A percentile compares a stretch with the other conserved stretches of the same genome.
phyloP scores from a whole-genome alignment of 2,888 invertebrate species.

The Drosophila phalerata region DNA sequence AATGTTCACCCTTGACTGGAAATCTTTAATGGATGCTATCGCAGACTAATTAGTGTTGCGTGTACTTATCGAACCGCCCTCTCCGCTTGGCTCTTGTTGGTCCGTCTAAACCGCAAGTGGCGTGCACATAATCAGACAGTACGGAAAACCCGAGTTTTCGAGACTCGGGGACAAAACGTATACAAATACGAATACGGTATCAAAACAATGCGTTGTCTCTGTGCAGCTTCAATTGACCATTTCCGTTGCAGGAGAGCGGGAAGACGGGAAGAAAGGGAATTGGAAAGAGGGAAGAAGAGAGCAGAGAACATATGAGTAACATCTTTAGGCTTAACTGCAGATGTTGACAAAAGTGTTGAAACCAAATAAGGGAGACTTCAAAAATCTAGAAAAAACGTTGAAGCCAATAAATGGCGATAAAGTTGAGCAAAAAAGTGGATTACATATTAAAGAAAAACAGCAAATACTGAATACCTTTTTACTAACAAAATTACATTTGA shows the following conservation, averaged over 20 bases:
- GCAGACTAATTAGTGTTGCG: constrained; percentile 12
- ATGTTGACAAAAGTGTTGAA: constrained; percentile 10
- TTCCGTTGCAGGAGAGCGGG: constrained; percentile 45
- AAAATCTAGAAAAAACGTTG: not conserved
- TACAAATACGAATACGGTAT: not conserved
- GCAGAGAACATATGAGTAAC: not conserved
- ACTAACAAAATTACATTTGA: too few relatives aligned
- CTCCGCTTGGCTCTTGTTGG: not conserved
- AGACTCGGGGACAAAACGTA: constrained; percentile 19
- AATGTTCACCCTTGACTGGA: constrained; percentile 18
- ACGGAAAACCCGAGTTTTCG: constrained; percentile 16
- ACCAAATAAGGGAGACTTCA: not conserved
- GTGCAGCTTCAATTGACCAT: constrained; percentile 59
- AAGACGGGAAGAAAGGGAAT: not conserved
- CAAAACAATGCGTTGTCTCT: constrained; percentile 51
- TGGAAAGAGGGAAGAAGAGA: not conserved
- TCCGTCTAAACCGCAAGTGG: constrained; percentile 37
- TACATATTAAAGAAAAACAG: too few relatives aligned
- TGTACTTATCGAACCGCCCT: constrained; percentile 27
- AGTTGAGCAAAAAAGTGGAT: too few relatives aligned
- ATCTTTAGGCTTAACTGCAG: constrained; percentile 5
- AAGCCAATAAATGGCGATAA: too few relatives aligned
- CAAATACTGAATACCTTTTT: too few relatives aligned
- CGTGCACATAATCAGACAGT: constrained; percentile 33
- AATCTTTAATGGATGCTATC: constrained; percentile 5